Conservation (phyloP, 2,888 invertebrate species). For the Gonocerus acuteangulatus region DNA sequence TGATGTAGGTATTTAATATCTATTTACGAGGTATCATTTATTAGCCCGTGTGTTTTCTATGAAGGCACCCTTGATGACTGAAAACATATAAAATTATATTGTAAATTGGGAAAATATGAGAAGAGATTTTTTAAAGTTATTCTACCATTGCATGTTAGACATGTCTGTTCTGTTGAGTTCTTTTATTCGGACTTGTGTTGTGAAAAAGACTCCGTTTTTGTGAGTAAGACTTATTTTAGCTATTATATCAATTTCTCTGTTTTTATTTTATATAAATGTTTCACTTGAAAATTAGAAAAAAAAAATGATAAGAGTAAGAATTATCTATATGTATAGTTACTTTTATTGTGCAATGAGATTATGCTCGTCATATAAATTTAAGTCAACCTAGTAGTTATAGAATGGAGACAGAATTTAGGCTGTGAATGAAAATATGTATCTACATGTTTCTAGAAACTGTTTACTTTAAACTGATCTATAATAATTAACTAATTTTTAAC, state of each 20-base stretch:
- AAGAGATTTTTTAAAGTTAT: constrained; percentile 19
- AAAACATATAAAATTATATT: constrained; percentile 25
- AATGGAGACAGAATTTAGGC: neutral
- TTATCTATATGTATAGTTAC: neutral
- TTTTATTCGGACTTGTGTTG: constrained; percentile 37
- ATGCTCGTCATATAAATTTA: neutral
- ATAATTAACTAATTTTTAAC: too few relatives aligned
- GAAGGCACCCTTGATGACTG: constrained; percentile 31
- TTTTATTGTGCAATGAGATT: constrained; percentile 1
- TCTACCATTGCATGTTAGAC: constrained; percentile 37
- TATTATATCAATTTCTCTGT: constrained; percentile 19
- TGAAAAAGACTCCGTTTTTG: constrained; percentile 35
- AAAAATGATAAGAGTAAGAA: constrained; percentile 3
- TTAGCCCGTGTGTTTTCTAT: constrained; percentile 32
- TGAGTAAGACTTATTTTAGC: constrained; percentile 31
- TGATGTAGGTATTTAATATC: constrained; percentile 23
- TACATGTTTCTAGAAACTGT: too few relatives aligned
- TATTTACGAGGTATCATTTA: constrained; percentile 23
- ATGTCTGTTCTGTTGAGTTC: constrained; percentile 37
- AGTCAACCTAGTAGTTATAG: neutral
- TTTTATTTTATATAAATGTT: constrained; percentile 21
- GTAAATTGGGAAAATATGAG: constrained; percentile 17
- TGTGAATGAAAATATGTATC: neutral
- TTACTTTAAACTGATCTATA: too few relatives aligned
- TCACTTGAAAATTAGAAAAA: neutral